A percentile compares a stretch with the other conserved stretches of the same genome.
These are phyloP conservation scores for Drosophila nigritarsus DNA, from an alignment of 2,888 invertebrate genomes.

Conservation along the genomic window DNA sequence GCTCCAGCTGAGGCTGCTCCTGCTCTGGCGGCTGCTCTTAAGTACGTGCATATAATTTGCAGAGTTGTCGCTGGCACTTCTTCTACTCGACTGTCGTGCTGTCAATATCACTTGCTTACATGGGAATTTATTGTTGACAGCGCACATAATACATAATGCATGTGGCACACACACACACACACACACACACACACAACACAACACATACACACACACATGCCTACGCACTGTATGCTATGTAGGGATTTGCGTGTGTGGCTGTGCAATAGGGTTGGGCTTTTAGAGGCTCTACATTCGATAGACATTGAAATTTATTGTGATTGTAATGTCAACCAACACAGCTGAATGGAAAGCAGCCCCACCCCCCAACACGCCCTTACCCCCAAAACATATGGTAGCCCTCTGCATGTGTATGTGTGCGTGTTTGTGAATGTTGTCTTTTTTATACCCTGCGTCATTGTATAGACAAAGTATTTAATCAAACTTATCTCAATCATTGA, in stretches of 20 bases:
- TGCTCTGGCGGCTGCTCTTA: constrained; percentile 60
- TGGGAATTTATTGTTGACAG: constrained; percentile 78
- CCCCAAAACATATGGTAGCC: constrained; percentile 26
- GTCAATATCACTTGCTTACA: constrained; percentile 81
- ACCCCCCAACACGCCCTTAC: neutral
- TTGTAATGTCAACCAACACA: constrained; percentile 63
- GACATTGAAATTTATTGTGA: constrained; percentile 77
- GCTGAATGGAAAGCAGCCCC: constrained; percentile 58
- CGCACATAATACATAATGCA: constrained; percentile 77
- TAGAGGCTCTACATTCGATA: constrained; percentile 62
- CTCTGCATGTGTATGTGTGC: neutral
- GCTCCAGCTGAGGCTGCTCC: neutral
- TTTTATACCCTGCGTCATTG: constrained; percentile 11
- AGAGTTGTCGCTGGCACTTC: constrained; percentile 49
- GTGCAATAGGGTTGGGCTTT: constrained; percentile 31
- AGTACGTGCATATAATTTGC: constrained; percentile 78
- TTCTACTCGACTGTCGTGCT: constrained; percentile 45
- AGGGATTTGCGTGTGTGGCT: constrained; percentile 10
- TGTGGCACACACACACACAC: constrained; percentile 31
- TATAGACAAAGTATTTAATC: neutral
- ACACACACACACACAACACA: constrained; percentile 9
- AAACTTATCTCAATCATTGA: neutral
- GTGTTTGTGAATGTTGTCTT: neutral
- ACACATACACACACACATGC: constrained; percentile 5
- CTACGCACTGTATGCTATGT: constrained; percentile 6